These are phyloP conservation scores for Siniperca obscura DNA, from an alignment of 2,797 vertebrate genomes.

Conservation along the genomic window DNA sequence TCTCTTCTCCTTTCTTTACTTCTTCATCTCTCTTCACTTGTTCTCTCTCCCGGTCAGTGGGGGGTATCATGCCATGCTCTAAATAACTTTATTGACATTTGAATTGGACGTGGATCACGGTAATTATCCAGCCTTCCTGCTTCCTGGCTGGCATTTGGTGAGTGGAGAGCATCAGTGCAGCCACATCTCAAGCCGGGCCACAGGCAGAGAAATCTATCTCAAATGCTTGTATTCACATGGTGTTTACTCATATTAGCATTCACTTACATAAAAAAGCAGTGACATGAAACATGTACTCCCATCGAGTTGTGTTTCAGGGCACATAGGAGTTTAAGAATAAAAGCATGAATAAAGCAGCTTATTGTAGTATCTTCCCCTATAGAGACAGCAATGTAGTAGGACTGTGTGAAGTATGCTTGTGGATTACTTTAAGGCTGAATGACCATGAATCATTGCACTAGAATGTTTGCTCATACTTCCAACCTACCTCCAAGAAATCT, in stretches of 20 bases:
- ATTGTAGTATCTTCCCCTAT: constrained; percentile 49
- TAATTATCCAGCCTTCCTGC: constrained; percentile 80
- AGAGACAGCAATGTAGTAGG: constrained; percentile 50
- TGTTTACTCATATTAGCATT: constrained; percentile 14
- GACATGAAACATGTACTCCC: constrained; percentile 14
- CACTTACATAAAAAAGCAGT: background rate
- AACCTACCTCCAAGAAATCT: constrained; percentile 45
- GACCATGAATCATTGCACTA: constrained; percentile 62
- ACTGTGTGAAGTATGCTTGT: constrained; percentile 68
- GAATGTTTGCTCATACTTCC: constrained; percentile 73
- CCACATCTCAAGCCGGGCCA: constrained; percentile 42
- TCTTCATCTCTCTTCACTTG: constrained; percentile 33
- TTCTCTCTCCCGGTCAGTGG: constrained; percentile 30
- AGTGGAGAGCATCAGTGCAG: constrained; percentile 52
- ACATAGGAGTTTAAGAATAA: background rate
- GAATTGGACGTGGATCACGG: constrained; percentile 77
- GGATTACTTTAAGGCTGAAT: constrained; percentile 64
- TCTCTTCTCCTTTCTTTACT: constrained; percentile 4
- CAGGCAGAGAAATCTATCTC: constrained; percentile 39
- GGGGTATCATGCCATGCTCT: constrained; percentile 65
- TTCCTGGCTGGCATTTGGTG: constrained; percentile 65
- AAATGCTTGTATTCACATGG: constrained; percentile 12
- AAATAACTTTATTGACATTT: constrained; percentile 83
- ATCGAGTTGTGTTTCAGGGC: background rate
- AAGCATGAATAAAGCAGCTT: constrained; percentile 39